A percentile compares a stretch with the other conserved stretches of the same genome.
These are phyloP conservation scores for Phasia obesa DNA, from an alignment of 2,888 invertebrate genomes.

Conservation along the genomic window DNA sequence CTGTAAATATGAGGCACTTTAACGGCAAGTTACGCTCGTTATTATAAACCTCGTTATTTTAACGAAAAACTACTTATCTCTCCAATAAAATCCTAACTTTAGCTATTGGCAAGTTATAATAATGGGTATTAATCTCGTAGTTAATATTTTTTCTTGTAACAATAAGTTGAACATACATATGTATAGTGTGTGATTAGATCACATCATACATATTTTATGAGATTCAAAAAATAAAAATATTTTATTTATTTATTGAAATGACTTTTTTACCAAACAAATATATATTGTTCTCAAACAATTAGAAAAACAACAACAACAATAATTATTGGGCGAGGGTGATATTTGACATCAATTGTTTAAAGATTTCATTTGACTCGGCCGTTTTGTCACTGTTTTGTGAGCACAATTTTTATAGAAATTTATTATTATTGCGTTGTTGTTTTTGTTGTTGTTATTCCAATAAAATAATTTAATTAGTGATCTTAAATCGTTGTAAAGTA, in stretches of 20 bases:
- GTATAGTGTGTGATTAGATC: too few relatives aligned
- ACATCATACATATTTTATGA: too few relatives aligned
- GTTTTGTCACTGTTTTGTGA: constrained; percentile 37
- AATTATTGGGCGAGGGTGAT: constrained; percentile 67
- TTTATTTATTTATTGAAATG: neutral
- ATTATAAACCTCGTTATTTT: too few relatives aligned
- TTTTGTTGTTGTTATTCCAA: constrained; percentile 40
- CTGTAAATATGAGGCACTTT: too few relatives aligned
- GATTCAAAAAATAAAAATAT: neutral
- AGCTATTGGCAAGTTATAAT: too few relatives aligned
- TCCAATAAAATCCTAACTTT: too few relatives aligned
- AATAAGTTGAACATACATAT: too few relatives aligned
- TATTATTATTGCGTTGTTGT: constrained; percentile 20
- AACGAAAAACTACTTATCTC: too few relatives aligned
- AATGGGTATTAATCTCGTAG: too few relatives aligned
- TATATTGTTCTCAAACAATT: constrained; percentile 60
- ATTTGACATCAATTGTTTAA: constrained; percentile 60
- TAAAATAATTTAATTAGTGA: constrained; percentile 69
- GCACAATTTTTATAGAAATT: constrained; percentile 47
- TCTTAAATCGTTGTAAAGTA: constrained; percentile 53
- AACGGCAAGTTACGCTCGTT: too few relatives aligned
- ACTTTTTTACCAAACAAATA: constrained; percentile 29
- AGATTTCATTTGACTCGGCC: constrained; percentile 32
- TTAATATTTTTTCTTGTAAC: too few relatives aligned
- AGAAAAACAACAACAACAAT: constrained; percentile 41